A percentile compares a stretch with the other conserved stretches of the same genome.
phyloP scores from a whole-genome alignment of 1,140 invertebrate genomes.

The Lepidostoma basale region DNA sequence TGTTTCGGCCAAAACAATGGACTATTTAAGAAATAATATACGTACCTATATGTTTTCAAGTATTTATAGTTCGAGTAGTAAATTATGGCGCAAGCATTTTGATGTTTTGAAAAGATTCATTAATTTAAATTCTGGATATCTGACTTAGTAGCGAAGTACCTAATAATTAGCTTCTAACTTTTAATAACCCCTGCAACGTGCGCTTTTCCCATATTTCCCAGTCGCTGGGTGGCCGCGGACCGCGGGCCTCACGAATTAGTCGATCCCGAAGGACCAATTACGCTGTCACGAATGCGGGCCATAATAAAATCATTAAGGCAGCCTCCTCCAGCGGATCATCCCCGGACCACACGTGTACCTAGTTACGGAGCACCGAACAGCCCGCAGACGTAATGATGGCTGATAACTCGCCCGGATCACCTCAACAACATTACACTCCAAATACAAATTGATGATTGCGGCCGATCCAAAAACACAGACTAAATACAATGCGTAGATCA shows the following conservation, averaged over 20 bases:
- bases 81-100: no score
- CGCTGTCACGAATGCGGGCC: constrained; percentile 44
- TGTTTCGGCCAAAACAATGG: no score
- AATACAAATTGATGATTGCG: constrained; percentile 8
- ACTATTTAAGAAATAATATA: no score
- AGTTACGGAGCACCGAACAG: constrained; percentile 19
- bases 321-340: not conserved
- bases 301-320: constrained; percentile 46
- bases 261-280: constrained; percentile 40
- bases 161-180: constrained; percentile 22
- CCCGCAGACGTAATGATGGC: constrained; percentile 11
- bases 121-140: not conserved
- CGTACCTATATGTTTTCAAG: no score
- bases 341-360: constrained; percentile 42
- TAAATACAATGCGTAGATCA: no score
- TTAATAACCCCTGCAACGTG: constrained; percentile 2
- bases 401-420: constrained; percentile 28
- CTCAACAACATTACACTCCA: constrained; percentile 3
- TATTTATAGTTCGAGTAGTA: no score
- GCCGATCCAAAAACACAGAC: not conserved
- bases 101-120: not conserved
- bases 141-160: not conserved
- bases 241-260: constrained; percentile 31
- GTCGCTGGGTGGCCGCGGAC: constrained; percentile 16
- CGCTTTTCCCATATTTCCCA: constrained; percentile 12